Evolutionary conservation across 2,797 vertebrate species (phyloP), one percentile per base, ranked within the genome.

Genomic region (Zenarchopterus dispar): DNA sequence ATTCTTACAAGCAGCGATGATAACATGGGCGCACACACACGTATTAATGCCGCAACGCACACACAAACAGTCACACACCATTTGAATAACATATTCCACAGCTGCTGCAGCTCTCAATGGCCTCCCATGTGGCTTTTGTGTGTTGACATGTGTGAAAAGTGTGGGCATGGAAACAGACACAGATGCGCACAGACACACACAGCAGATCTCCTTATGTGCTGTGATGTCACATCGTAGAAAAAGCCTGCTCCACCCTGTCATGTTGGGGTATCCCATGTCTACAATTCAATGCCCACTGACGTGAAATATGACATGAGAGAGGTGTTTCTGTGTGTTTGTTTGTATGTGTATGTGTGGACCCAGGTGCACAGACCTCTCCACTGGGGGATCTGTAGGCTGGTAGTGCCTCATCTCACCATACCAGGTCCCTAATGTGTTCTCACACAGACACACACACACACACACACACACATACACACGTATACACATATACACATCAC

Each of bases 11-110:
- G 89, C 81, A 70, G 84, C 78, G 86, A 87, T 81, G 84, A 90
- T 84, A 84, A 79, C 73, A 43, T 50, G 10, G 41, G 18, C 66
- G 16, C 28, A 2, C 66, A 33, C 61, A 66, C 72, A 70, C 65
- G 61, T 77, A 84, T 81, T 84, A 84, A 85, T 65, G 68, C 75
- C 2, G 21, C 9, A 42, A 74, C 44, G 41, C 53, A 61, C 66
- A 74, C 62, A 36, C 65, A 83, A 45, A 83, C 69, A 90, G 75
- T 81, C 79, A 84, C 87, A 86, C 88, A 81, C 85, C 84, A 91
- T 91, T 92, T 92, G 80, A 91, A 92, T 92, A 91, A 92, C 88
- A 91, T 90, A 89, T 91, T 92, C 82, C 81, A 82, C 89, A 92
- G 91, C 91, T 92, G 90, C 86, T 72, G 73, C 75, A 60, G 84